Percentiles rank a stretch among this genome's conserved stretches.
These are phyloP conservation scores for Onychostruthus taczanowskii DNA, from an alignment of 2,113 vertebrate species.

Conservation along the genomic window DNA sequence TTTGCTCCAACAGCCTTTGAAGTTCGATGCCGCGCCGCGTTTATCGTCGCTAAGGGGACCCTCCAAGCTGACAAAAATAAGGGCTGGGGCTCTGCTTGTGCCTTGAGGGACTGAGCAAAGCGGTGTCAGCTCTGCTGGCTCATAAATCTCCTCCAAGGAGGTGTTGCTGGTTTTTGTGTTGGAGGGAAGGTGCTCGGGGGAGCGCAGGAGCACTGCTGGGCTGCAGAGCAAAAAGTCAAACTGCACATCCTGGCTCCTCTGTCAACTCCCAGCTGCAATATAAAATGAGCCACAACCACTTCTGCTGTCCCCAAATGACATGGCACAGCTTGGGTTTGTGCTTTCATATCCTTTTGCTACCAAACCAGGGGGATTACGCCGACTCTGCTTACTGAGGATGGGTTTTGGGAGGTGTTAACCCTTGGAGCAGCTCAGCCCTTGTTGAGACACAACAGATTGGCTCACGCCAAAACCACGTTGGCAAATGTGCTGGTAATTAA, in stretches of 20 bases:
- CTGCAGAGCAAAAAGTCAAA: not conserved
- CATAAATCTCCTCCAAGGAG: not conserved
- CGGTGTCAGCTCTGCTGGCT: not conserved
- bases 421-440: not conserved
- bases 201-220: rapidly evolving
- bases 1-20: not conserved
- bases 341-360: not conserved
- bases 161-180: not conserved
- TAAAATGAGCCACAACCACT: not conserved
- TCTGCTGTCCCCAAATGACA: not conserved
- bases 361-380: not conserved
- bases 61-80: not conserved
- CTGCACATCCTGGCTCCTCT: not conserved
- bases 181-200: not conserved
- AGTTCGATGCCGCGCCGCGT: not conserved
- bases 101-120: not conserved
- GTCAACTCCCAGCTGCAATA: not conserved
- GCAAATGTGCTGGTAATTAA: not conserved
- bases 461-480: not conserved
- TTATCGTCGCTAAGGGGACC: not conserved
- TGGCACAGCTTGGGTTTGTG: not conserved
- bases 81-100: rapidly evolving
- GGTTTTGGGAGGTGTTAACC: not conserved
- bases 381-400: not conserved
- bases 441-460: not conserved